Evolutionary conservation across 2,888 invertebrate genomes (phyloP).

Genomic region (Macrophya alboannulata): DNA sequence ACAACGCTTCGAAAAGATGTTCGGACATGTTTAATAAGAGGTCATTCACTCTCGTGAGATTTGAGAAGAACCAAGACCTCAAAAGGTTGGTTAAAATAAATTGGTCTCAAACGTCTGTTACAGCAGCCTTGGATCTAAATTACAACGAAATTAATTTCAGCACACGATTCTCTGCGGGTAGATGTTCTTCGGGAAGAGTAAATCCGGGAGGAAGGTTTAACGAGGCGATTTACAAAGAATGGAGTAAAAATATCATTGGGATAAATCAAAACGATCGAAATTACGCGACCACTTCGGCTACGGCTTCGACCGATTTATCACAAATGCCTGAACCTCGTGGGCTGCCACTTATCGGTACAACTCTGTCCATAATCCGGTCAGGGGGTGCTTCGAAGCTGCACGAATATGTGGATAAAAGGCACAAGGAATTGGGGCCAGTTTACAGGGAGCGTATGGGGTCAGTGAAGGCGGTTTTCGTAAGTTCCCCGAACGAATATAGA

Average conservation of each 20-base stretch:
- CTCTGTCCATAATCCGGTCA: conserved; percentile 80
- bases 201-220: neutral
- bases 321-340: conserved; percentile 80
- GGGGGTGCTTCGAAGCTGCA: conserved; percentile 86
- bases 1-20: conserved; percentile 9
- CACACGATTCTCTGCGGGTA: neutral
- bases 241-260: neutral
- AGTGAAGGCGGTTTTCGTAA: conserved; percentile 88
- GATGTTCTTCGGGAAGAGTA: neutral
- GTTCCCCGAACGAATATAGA: conserved; percentile 89
- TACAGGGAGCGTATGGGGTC: conserved; percentile 90
- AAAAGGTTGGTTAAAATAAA: neutral
- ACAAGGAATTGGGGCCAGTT: conserved; percentile 89
- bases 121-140: neutral
- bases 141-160: neutral
- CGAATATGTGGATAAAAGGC: conserved; percentile 88
- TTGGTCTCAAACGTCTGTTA: neutral
- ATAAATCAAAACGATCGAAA: neutral
- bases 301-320: conserved; percentile 58
- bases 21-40: neutral
- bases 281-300: neutral
- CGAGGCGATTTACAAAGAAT: neutral
- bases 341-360: conserved; percentile 81
- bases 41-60: neutral
- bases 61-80: neutral